Base-by-base conservation (phyloP, 2,797 vertebrate species). In the Acanthiza pusilla region DNA sequence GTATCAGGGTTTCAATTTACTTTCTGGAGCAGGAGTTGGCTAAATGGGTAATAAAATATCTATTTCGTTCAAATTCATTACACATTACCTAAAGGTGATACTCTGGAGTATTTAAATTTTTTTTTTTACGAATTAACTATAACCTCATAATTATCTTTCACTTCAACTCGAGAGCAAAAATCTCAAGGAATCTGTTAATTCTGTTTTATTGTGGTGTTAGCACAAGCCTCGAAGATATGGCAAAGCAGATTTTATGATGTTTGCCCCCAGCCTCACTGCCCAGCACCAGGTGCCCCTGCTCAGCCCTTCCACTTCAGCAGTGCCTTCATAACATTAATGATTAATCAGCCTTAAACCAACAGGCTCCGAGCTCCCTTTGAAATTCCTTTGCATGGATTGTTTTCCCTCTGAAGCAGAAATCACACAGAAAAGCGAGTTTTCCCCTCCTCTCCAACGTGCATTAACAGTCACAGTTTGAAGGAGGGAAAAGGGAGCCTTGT, bases 221-320 rank as follows among this genome's bases (percentile, higher is more conserved):
- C 42, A 3, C 0, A 20, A 32, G 61, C 51, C 42, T 17, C 2
- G 1, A 19, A 60, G n/a, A 17, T 0, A 4, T 1, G 53, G 43
- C 48, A 43, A 38, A 66, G 0, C n/a, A 71, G 54, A 27, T 40
- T 47, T 77, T 10, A 21, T 3, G 34, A 45, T 7, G 3, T 4
- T 8, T 9, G 36, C 11, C 36, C 67, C 11, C 14, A 16, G 2
- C 2, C 54, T 11, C 38, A 38, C 12, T 38, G 73, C 7, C 36
- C 67, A 7, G 6, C 34, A 12, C 20, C 22, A 58, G 61, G 34
- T 42, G 22, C 18, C 9, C 11, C 3, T 11, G 61, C 71, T 42
- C 82, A 43, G 42, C 45, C 67, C 51, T 55, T 45, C 67, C 55
- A 13, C 11, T 51, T 10, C 47, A 34, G 73, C 47, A 72, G 8